Base-by-base conservation (phyloP, 2,797 vertebrate species). In the Dallia pectoralis region DNA sequence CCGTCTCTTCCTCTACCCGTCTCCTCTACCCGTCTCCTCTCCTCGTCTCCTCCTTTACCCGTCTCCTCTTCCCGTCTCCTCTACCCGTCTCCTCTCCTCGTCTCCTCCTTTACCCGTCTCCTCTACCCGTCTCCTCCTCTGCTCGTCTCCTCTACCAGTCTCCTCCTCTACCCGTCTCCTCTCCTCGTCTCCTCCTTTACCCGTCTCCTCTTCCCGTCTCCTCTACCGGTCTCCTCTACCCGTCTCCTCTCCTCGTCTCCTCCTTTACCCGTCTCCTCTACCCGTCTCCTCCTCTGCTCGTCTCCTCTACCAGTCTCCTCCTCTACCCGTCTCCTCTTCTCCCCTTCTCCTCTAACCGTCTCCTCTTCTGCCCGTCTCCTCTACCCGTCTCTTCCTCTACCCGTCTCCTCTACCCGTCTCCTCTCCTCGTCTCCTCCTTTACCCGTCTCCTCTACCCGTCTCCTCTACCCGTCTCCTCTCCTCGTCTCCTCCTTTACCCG, bases 81-180 rank as follows among this genome's bases (percentile, higher is more conserved):
- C 73, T 59, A 68, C 56, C 72, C 5, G 51, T 22, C 32, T 62
- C 4, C 2, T 67, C 72, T 72, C 61, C 4, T 44, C n/a, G n/a
- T n/a, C n/a, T n/a, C n/a, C n/a, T n/a, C n/a, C n/a, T n/a, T n/a
- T n/a, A n/a, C 65, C 73, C 51, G 70, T 62, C 72, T 74, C 25
- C 69, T 16, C 9, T 49, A 3, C 16, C 25, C 40, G 51, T 22
- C 32, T 62, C 4, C 2, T 67, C 72, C 69, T 47, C 4, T 44
- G n/a, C 65, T 71, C 51, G 70, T 62, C 72, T 74, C 25, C 69
- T 16, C 9, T 49, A n/a, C n/a, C n/a, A n/a, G n/a, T n/a, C n/a
- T n/a, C n/a, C n/a, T n/a, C n/a, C n/a, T n/a, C n/a, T n/a, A n/a
- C 65, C 73, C 51, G 70, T 62, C 72, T 74, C 25, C 69, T 16